A percentile compares a stretch with the other conserved stretches of the same genome.
Evolutionary conservation across 2,797 vertebrate genomes (phyloP).

Genomic region (Rallus crepitans): DNA sequence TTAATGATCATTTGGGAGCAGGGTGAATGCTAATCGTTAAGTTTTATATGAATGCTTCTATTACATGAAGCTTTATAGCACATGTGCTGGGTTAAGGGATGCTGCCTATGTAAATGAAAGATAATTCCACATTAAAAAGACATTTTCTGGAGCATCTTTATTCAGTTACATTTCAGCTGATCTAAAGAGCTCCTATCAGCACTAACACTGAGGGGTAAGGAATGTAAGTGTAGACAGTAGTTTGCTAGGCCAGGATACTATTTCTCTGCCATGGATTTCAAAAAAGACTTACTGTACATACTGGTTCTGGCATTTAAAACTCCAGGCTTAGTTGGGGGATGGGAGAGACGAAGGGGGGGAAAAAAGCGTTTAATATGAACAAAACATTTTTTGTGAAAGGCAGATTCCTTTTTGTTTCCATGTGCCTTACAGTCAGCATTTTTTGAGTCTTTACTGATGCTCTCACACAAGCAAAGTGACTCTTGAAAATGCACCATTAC

Average conservation of each 20-base stretch:
- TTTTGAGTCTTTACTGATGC: neutral
- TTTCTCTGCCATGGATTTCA: constrained; percentile 64
- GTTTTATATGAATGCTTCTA: constrained; percentile 48
- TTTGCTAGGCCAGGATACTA: constrained; percentile 49
- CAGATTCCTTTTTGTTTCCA: constrained; percentile 56
- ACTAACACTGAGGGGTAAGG: neutral
- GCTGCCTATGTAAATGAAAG: constrained; percentile 47
- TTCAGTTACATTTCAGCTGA: constrained; percentile 32
- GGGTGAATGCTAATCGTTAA: constrained; percentile 46
- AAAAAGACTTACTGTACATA: constrained; percentile 55
- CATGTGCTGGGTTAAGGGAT: constrained; percentile 26
- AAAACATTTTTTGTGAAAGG: constrained; percentile 57
- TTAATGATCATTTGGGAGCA: constrained; percentile 44
- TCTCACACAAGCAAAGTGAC: constrained; percentile 64
- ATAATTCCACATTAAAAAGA: constrained; percentile 59
- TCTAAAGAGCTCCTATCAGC: constrained; percentile 38
- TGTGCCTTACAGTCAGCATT: constrained; percentile 23
- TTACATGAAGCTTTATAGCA: neutral
- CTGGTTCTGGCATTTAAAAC: constrained; percentile 67
- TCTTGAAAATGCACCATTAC: constrained; percentile 82
- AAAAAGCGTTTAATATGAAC: constrained; percentile 40
- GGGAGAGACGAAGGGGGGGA: neutral
- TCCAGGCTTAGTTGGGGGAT: constrained; percentile 27
- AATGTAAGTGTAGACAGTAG: constrained; percentile 47
- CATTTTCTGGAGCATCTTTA: constrained; percentile 59